Base-by-base conservation (phyloP, 2,797 vertebrate genomes). In the Setipinna tenuifilis region DNA sequence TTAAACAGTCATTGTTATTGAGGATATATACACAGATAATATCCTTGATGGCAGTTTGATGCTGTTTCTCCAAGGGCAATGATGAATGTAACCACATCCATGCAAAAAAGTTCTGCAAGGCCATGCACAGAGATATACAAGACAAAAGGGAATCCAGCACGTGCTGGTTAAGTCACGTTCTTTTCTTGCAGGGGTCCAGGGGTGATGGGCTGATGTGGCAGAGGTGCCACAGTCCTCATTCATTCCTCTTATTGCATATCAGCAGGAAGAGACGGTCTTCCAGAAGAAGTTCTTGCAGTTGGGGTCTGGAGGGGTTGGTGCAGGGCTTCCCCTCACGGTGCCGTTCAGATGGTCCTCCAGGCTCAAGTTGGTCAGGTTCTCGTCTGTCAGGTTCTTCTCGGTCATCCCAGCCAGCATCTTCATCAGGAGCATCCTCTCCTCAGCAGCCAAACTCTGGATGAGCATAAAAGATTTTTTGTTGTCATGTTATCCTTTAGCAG, bases 211-310 rank as follows among this genome's bases (percentile, higher is more conserved):
- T 7, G 35, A 35, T 19, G 11, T 7, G 68, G 16, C 6, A 31
- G 1, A 35, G 3, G 14, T 25, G 17, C 71, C 10, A 31, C 35
- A 21, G 17, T 61, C 58, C 58, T 78, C 31, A 41, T 41, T 44
- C 17, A 6, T 44, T 17, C 2, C 35, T 41, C 35, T 54, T 54
- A 9, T 54, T 54, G 50, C 50, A 54, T 54, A 54, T 54, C 35
- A 95, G 89, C 95, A 96, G 25, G 94, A 91, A 80, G 93, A 96
- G 88, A 95, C 95, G 16, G 93, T 95, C 90, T 96, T 96, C 95
- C 94, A 95, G 89, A 93, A 96, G 90, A 95, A 96, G 84, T 92
- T 94, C 84, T 92, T 95, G 87, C 94, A 96, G 12, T 90, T 88
- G 44, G 92, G 92, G 0, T 93, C 91, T 54, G 75, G 84, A 28